Conservation (phyloP, 2,113 vertebrate species). For the Platichthys flesus region DNA sequence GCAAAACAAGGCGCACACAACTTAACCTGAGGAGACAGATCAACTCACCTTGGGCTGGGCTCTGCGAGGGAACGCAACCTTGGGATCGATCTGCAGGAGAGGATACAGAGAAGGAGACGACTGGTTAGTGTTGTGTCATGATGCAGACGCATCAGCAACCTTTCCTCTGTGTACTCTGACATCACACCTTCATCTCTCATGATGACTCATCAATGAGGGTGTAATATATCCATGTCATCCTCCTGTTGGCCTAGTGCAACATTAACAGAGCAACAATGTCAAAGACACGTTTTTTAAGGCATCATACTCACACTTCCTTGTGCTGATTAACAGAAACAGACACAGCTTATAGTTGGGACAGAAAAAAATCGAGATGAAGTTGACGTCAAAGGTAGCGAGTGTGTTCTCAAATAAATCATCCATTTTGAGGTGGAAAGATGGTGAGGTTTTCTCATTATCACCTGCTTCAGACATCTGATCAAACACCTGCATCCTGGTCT, state of each 20-base stretch:
- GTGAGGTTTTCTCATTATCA: background rate
- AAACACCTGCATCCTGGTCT: no score
- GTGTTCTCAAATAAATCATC: background rate
- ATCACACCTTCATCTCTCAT: slow-evolving; percentile 15
- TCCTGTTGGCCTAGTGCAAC: background rate
- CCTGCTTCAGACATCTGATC: background rate
- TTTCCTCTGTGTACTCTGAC: background rate
- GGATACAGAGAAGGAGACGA: slow-evolving; percentile 54
- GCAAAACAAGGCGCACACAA: slow-evolving; percentile 27
- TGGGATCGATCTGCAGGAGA: slow-evolving; percentile 94
- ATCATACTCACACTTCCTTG: background rate
- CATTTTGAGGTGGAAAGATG: background rate
- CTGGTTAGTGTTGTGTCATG: slow-evolving; percentile 47
- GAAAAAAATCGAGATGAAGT: background rate
- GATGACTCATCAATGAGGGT: slow-evolving; percentile 8
- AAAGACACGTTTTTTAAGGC: background rate
- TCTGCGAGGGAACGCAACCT: slow-evolving; percentile 97
- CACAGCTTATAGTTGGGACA: background rate
- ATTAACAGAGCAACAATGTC: background rate
- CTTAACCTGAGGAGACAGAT: slow-evolving; percentile 7
- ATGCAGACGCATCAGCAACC: slow-evolving; percentile 9
- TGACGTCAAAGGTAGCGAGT: background rate
- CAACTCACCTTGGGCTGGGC: slow-evolving; percentile 97
- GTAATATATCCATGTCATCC: slow-evolving; percentile 1
- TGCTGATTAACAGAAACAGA: slow-evolving; percentile 10